Evolutionary conservation across 1,140 invertebrate species (phyloP), one percentile per base, ranked within the genome.

Genomic region (Eubasilissa regina): DNA sequence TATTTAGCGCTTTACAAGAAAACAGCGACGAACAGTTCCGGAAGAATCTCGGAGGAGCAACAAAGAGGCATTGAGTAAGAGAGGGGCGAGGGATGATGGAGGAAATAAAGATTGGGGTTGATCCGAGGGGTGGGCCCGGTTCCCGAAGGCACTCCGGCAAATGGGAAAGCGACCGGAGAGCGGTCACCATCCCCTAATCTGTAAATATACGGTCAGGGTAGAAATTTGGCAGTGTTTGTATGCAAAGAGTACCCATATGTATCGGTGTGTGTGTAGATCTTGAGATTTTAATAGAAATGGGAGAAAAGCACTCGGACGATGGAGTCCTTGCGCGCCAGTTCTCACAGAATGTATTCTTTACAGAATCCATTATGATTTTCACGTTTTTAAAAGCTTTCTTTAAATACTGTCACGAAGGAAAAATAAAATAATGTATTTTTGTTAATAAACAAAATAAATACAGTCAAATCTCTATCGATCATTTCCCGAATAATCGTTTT

Each of bases 121-220:
- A 35, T 64, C 60, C 60, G 19, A 44, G 8, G 48, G 48, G 48
- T 51, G 48, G 48, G 60, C 35, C 35, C 58, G 12, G 53, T 15
- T 62, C 17, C 58, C 58, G 6, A n/a, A 64, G 60, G 60, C 60
- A 64, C 60, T 64, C 60, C 60, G 19, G n/a, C 60, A 64, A 64
- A 64, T 64, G 35, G 60, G 60, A 64, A 58, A 64, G 60, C 25
- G 25, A 6, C 25, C 25, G 25, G n/a, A 35, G 25, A 35, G 25
- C 25, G 60, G 60, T 64, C 60, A 64, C 60, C 60, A 25, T 64
- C 60, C 60, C 60, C 60, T 64, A 64, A 64, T 64, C 60, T 25
- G 60, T 64, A 43, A 64, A 64, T 64, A 64, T n/a, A 64, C 25
- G 60, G 60, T 64, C 60, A 64, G 60, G 60, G 60, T 35, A 35